Base-by-base conservation (phyloP, 2,888 invertebrate genomes). In the Diaphora mendica region DNA sequence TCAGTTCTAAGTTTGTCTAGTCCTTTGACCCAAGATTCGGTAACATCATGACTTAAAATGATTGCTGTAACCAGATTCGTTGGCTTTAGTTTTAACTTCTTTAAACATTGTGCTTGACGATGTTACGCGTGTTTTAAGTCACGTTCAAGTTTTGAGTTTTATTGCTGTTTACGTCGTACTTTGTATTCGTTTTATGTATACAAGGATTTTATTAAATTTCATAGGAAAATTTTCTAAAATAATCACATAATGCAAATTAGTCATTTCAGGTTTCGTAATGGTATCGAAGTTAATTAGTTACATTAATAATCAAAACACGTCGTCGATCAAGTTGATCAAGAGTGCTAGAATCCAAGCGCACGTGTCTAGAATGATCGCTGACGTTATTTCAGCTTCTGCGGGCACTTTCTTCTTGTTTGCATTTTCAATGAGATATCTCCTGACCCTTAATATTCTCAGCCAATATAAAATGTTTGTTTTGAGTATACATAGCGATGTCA, bases 301-400 rank as follows among this genome's bases (percentile, higher is more conserved):
- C 78, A 84, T 80, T 77, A 75, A 85, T 82, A 91, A 91, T 89
- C 89, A 85, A 86, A 82, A 79, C 86, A 82, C 77, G 80, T 77
- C 81, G 78, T 82, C 87, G 85, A 89, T 90, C 87, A 86, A 88
- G 82, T 90, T 88, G 88, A 91, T 91, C 90, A 88, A 86, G 85
- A 86, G 83, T 87, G 85, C 87, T 89, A 88, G 89, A 92, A 92
- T 91, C 92, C 91, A 91, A 91, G 88, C 86, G 89, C 81, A 88
- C 93, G 93, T 93, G 92, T 81, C 79, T 79, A 20, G 91, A 89
- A 89, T 93, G 75, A 79, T 77, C 81, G 77, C 76, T 77, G 76
- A 77, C 75, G 78, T 86, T 79, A 88, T 87, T 86, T 80, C 79
- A 82, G 80, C 85, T 86, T 84, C 82, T 77, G 77, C 82, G 77